Conservation (phyloP, 2,888 invertebrate species). For the Kuschelorhynchus macadamiae region DNA sequence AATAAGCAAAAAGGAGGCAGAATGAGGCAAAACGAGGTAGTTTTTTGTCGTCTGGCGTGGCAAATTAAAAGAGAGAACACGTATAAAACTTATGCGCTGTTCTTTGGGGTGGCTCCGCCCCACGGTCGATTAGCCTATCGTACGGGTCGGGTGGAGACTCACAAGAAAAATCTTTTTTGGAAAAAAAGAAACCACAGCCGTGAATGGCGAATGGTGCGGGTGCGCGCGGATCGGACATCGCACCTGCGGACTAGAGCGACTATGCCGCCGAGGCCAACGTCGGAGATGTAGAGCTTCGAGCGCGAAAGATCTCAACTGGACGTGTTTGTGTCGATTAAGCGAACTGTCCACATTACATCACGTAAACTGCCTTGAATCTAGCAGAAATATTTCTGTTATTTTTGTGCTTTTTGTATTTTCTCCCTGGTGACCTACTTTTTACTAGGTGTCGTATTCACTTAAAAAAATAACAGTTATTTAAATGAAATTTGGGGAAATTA, state of each 20-base stretch:
- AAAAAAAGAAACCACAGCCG: slow-evolving; percentile 69
- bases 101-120: slow-evolving; percentile 64
- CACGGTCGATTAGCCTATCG: slow-evolving; percentile 69
- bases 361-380: neutral
- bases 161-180: slow-evolving; percentile 69
- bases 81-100: slow-evolving; percentile 53
- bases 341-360: slow-evolving; percentile 22
- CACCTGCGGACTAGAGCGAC: slow-evolving; percentile 66
- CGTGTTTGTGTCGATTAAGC: slow-evolving; percentile 12
- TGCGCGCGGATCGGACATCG: slow-evolving; percentile 67
- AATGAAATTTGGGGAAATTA: too few species aligned
- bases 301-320: slow-evolving; percentile 23
- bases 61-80: slow-evolving; percentile 53
- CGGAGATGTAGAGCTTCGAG: slow-evolving; percentile 25
- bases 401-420: too few species aligned
- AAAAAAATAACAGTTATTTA: too few species aligned
- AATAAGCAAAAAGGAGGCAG: slow-evolving; percentile 42
- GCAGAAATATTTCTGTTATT: too few species aligned
- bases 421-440: too few species aligned
- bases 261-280: slow-evolving; percentile 32
- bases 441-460: too few species aligned
- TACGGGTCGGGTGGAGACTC: slow-evolving; percentile 69
- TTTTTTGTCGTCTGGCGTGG: slow-evolving; percentile 48
- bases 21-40: slow-evolving; percentile 41
- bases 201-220: slow-evolving; percentile 66